Base-by-base conservation (phyloP, 2,797 vertebrate genomes). In the Oryzias sinensis region DNA sequence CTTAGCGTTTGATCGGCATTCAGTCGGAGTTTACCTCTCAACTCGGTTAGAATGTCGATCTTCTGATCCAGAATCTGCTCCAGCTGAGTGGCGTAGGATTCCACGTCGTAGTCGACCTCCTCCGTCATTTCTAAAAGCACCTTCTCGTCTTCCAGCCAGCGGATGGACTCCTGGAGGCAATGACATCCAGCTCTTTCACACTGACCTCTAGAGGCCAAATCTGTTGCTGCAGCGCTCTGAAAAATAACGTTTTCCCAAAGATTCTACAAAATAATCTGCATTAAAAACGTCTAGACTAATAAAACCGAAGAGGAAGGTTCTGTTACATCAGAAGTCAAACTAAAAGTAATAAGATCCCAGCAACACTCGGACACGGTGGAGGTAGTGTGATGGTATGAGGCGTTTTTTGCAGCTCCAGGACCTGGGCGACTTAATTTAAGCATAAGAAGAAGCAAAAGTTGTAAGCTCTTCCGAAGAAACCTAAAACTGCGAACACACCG, bases 21-120 rank as follows among this genome's bases (percentile, higher is more conserved):
- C 9, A 44, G 6, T 14, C 2, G 1, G 14, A 11, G 4, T 25
- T 59, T 58, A 98, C 97, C 97, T 91, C 95, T 88, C 47, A 99
- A 92, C 87, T 97, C 96, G 0, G 93, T 95, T 41, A 90, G 87
- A 14, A 97, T 94, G 51, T 97, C 95, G 53, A 98, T 97, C 91
- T 98, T 98, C 84, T 97, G 96, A 52, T 97, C 96, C 79, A 97
- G 88, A 88, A 98, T 97, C 71, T 94, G 95, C 83, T 98, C 96
- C 44, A 98, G 94, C 62, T 97, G 95, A 25, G 95, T 97, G 18
- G 83, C 86, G 8, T 95, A 98, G 0, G 95, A 94, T 72, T 99
- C 96, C 2, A 97, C 96, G 48, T 99, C 97, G 48, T 99, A 99
- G 80, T 99, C 97, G 6, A 98, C 97, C 88, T 97, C 96, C 89